Evolutionary conservation across 2,113 vertebrate genomes (phyloP).

Genomic region (Riparia riparia): DNA sequence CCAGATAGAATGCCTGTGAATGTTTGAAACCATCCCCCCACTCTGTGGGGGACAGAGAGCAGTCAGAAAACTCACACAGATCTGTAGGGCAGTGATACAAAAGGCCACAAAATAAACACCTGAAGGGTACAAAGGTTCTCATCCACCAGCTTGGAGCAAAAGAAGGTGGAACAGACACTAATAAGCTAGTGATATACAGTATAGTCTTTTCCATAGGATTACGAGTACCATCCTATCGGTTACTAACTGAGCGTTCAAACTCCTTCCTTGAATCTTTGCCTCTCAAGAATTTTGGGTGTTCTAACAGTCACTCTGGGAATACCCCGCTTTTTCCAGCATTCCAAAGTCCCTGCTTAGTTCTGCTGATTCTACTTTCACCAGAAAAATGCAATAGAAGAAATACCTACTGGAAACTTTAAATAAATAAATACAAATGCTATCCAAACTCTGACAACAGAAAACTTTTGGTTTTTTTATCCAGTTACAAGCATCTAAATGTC

Average conservation of each 20-base stretch:
- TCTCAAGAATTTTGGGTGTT: not conserved
- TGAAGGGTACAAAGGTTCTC: not conserved
- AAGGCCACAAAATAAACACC: not conserved
- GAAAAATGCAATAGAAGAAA: not conserved
- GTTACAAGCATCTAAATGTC: not conserved
- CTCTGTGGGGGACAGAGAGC: not conserved
- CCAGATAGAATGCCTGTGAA: slow-evolving; percentile 56
- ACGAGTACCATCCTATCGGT: accelerated
- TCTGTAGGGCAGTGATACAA: not conserved
- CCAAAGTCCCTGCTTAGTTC: not conserved
- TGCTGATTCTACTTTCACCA: not conserved
- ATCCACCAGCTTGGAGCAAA: not conserved
- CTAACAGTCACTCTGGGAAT: not conserved
- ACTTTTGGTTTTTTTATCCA: not conserved
- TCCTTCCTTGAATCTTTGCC: not conserved
- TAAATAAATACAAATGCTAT: not conserved
- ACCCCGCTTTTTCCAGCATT: not conserved
- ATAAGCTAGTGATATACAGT: not conserved
- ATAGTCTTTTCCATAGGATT: not conserved
- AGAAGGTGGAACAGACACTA: not conserved
- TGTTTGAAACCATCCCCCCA: slow-evolving; percentile 7
- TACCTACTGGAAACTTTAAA: not conserved
- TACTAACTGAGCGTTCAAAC: not conserved
- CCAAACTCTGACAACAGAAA: not conserved
- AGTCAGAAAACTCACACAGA: not conserved